Evolutionary conservation across 2,797 vertebrate genomes (phyloP).

Genomic region (Tauraco hartlaubi): DNA sequence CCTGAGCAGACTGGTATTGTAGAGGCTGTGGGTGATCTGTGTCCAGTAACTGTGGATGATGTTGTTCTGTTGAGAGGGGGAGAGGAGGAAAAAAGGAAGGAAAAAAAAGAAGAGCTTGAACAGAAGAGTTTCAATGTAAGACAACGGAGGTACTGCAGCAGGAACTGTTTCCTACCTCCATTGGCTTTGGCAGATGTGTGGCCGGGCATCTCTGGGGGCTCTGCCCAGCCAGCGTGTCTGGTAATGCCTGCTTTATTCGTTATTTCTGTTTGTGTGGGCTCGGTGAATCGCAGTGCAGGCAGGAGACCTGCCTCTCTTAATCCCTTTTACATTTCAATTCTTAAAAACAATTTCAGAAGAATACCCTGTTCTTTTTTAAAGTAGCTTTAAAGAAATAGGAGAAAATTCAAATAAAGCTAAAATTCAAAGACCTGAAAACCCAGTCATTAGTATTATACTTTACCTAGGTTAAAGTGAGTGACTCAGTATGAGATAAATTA

Average conservation of each 20-base stretch:
- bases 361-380: background rate
- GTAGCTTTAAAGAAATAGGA: background rate
- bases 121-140: background rate
- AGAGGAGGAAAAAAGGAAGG: background rate
- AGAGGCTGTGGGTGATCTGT: background rate
- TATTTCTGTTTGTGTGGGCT: background rate
- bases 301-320: background rate
- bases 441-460: background rate
- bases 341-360: conserved; percentile 7
- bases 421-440: background rate
- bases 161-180: background rate
- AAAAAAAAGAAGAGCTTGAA: background rate
- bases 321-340: background rate
- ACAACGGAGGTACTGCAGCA: background rate
- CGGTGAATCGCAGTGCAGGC: background rate
- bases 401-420: background rate
- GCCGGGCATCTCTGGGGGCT: background rate
- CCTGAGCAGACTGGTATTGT: background rate
- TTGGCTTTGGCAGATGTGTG: background rate
- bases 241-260: background rate
- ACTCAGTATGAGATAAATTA: background rate
- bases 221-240: background rate
- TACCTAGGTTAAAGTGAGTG: background rate
- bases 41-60: no score
- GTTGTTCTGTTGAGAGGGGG: background rate